phyloP scores from a whole-genome alignment of 2,113 vertebrate genomes.

The Gulo gulo region DNA sequence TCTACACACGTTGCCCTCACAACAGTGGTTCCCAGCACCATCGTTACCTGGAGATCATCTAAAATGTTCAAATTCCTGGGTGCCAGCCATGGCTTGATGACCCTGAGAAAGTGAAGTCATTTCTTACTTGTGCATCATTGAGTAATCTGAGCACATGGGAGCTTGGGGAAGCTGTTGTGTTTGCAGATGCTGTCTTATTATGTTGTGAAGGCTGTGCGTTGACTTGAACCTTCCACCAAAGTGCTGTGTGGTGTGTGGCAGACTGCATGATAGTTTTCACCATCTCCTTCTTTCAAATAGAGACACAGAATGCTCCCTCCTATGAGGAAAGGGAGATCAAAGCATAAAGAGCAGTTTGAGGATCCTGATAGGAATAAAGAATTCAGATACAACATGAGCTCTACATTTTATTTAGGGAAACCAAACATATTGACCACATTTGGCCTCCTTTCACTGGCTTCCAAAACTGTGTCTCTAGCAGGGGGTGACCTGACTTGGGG shows the following conservation, averaged over 20 bases:
- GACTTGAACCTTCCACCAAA: not conserved
- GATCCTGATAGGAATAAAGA: not conserved
- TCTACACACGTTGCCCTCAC: not conserved
- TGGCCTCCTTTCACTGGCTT: not conserved
- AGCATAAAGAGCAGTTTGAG: not conserved
- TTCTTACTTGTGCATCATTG: not conserved
- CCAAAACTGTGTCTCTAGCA: not conserved
- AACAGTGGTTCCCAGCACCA: not conserved
- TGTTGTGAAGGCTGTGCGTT: not conserved
- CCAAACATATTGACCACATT: not conserved
- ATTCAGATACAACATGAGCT: not conserved
- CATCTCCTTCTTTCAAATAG: not conserved
- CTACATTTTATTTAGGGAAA: constrained; percentile 12
- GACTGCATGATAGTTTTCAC: not conserved
- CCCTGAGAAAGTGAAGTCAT: not conserved
- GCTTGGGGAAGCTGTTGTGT: not conserved
- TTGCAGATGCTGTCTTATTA: not conserved
- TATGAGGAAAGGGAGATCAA: not conserved
- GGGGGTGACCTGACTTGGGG: not conserved
- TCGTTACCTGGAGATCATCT: not conserved
- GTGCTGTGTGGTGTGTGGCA: not conserved
- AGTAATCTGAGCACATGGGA: not conserved
- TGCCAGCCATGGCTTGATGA: not conserved
- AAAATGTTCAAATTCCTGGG: not conserved
- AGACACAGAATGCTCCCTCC: not conserved